phyloP scores from a whole-genome alignment of 2,797 vertebrate genomes.

The Bradypodion pumilum region DNA sequence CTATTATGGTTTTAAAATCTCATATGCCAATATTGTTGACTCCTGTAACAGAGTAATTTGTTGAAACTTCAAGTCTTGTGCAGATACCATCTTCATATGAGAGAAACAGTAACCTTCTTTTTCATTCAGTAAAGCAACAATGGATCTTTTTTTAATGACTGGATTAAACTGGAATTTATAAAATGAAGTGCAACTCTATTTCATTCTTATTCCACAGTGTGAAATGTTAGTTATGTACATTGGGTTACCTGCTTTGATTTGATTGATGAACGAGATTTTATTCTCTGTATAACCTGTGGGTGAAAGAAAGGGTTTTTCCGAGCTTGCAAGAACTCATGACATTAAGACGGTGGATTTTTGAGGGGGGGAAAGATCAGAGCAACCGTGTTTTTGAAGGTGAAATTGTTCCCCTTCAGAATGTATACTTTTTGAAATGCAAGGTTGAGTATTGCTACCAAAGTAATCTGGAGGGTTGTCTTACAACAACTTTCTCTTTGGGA shows the following conservation, averaged over 20 bases:
- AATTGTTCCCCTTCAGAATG: neutral
- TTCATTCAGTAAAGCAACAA: constrained; percentile 16
- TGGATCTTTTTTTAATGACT: constrained; percentile 22
- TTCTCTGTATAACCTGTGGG: constrained; percentile 44
- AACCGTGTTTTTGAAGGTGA: constrained; percentile 10
- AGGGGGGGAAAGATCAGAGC: neutral
- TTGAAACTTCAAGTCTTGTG: constrained; percentile 60
- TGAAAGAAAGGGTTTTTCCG: constrained; percentile 53
- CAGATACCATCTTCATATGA: constrained; percentile 40
- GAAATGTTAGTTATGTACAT: constrained; percentile 65
- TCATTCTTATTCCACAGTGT: constrained; percentile 57
- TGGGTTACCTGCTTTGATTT: constrained; percentile 49
- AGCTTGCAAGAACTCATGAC: constrained; percentile 51
- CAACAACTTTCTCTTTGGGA: neutral
- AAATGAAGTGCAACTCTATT: constrained; percentile 64
- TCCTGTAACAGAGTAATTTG: constrained; percentile 54
- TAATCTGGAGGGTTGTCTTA: neutral
- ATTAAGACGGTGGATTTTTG: constrained; percentile 7
- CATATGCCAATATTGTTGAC: constrained; percentile 45
- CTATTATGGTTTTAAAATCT: constrained; percentile 55
- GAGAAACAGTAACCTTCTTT: constrained; percentile 11
- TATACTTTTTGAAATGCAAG: constrained; percentile 5
- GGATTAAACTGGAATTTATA: constrained; percentile 43
- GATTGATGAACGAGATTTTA: constrained; percentile 46
- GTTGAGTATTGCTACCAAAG: neutral